phyloP scores from a whole-genome alignment of 2,797 vertebrate genomes.

The Catamblyrhynchus diadema region DNA sequence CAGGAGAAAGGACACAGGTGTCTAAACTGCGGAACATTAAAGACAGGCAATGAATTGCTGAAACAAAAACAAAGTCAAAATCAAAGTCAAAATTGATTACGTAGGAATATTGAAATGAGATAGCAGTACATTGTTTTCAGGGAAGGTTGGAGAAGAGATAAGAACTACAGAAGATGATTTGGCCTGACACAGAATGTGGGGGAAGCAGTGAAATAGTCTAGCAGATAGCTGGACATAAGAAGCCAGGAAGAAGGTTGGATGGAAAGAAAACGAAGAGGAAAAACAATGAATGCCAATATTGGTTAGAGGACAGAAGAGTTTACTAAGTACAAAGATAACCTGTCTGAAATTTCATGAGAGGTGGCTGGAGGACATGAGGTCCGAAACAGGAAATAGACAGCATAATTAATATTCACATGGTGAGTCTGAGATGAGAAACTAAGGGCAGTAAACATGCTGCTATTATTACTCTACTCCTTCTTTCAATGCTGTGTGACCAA shows the following conservation, averaged over 20 bases:
- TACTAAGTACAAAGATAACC: not conserved
- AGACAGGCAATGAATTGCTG: not conserved
- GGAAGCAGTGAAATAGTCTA: not conserved
- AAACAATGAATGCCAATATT: not conserved
- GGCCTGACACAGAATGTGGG: not conserved
- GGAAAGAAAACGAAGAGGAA: not conserved
- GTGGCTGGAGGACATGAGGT: not conserved
- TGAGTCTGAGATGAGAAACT: not conserved
- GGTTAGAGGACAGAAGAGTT: not conserved
- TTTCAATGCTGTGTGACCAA: not conserved
- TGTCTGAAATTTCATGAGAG: not conserved
- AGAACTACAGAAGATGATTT: not conserved
- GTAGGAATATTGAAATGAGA: not conserved
- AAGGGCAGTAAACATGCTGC: not conserved
- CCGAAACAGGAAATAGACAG: not conserved
- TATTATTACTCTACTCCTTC: not conserved
- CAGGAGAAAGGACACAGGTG: not conserved
- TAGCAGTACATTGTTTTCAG: not conserved
- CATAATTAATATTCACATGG: not conserved
- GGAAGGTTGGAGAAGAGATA: not conserved
- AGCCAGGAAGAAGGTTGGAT: not conserved
- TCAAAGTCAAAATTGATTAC: not conserved
- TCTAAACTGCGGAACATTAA: not conserved
- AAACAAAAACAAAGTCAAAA: not conserved
- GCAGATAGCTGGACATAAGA: not conserved